These are phyloP conservation scores for Cyphomyrus discorhynchus DNA, from an alignment of 2,113 vertebrate genomes.

Conservation along the genomic window DNA sequence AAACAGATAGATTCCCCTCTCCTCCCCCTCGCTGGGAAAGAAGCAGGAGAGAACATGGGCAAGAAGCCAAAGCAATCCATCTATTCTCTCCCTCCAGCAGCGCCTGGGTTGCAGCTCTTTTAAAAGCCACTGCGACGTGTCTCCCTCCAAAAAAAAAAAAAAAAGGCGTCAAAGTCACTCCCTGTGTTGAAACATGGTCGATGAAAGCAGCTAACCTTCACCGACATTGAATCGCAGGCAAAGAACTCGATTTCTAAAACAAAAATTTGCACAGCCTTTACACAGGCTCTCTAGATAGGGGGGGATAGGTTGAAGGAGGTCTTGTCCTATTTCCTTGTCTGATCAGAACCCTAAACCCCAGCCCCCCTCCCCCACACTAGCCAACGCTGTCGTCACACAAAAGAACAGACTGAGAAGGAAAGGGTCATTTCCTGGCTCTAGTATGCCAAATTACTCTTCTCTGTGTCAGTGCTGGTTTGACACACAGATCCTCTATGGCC, in stretches of 20 bases:
- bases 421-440: not conserved
- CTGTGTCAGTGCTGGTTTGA: not conserved
- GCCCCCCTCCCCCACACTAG: constrained; percentile 63
- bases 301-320: constrained; percentile 43
- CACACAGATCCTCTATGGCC: not conserved
- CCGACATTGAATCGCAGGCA: not conserved
- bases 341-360: constrained; percentile 68
- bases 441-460: not conserved
- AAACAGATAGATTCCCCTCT: constrained; percentile 65
- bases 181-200: not conserved
- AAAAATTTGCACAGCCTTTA: constrained; percentile 35
- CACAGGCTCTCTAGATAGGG: constrained; percentile 46
- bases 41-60: constrained; percentile 57
- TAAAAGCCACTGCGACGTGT: constrained; percentile 55
- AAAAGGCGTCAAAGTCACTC: not conserved
- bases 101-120: constrained; percentile 54
- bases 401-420: not conserved
- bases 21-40: constrained; percentile 62
- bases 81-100: constrained; percentile 60
- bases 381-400: constrained; percentile 54
- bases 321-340: constrained; percentile 67
- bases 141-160: constrained; percentile 48
- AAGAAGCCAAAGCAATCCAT: constrained; percentile 68
- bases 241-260: not conserved
- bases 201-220: constrained; percentile 15